Evolutionary conservation across 2,797 vertebrate genomes (phyloP).

Genomic region (Gobio occitaniae): DNA sequence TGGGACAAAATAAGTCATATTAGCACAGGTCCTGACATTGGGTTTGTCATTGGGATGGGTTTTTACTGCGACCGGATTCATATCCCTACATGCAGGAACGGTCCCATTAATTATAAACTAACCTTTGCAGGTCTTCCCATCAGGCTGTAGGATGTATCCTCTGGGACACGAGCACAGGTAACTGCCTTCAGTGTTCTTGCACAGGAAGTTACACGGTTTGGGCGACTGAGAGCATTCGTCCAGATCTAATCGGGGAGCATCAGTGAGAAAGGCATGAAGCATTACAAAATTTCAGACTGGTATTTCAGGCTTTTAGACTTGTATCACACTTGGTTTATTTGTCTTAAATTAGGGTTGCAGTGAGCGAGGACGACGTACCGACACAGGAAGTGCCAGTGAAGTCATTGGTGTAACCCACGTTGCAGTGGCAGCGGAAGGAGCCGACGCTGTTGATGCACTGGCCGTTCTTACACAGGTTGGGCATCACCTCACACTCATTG

Average conservation of each 20-base stretch:
- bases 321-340: background rate
- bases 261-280: background rate
- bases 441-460: conserved; percentile 92
- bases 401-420: conserved; percentile 85
- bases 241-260: conserved; percentile 76
- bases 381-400: conserved; percentile 84
- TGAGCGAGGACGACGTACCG: conserved; percentile 74
- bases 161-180: conserved; percentile 93
- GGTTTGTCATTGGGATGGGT: background rate
- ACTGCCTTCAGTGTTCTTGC: conserved; percentile 94
- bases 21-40: background rate
- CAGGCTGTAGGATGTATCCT: conserved; percentile 90
- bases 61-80: background rate
- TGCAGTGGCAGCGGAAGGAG: conserved; percentile 92
- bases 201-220: conserved; percentile 92
- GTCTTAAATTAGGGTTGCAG: background rate
- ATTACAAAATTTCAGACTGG: background rate
- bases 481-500: conserved; percentile 89
- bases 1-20: conserved; percentile 54
- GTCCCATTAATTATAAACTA: conserved; percentile 21
- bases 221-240: conserved; percentile 91
- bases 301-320: background rate
- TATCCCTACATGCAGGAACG: background rate
- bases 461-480: conserved; percentile 87
- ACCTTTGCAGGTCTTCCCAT: conserved; percentile 96